phyloP scores from a whole-genome alignment of 2,888 invertebrate species.

The Periphyllus acericola region DNA sequence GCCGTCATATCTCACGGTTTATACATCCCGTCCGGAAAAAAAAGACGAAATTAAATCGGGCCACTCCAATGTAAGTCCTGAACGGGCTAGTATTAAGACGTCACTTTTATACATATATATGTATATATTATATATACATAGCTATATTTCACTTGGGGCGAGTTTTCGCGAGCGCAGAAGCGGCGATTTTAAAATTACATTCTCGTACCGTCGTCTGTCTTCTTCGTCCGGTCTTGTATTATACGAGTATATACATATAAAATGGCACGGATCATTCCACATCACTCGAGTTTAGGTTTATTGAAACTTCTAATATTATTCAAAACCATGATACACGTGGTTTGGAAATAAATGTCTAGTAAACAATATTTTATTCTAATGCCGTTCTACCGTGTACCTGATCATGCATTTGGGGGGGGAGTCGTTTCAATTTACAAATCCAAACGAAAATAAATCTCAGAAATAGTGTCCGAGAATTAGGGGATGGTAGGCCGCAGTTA shows the following conservation, averaged over 20 bases:
- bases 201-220: slow-evolving; percentile 2
- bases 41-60: slow-evolving; percentile 50
- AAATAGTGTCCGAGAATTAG: too few species aligned
- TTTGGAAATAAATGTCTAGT: background rate
- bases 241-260: too few species aligned
- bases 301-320: background rate
- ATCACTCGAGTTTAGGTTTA: background rate
- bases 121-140: too few species aligned
- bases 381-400: background rate
- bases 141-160: slow-evolving; percentile 37
- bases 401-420: background rate
- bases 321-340: background rate
- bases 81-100: slow-evolving; percentile 49
- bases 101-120: slow-evolving; percentile 30
- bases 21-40: slow-evolving; percentile 28
- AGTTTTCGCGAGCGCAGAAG: slow-evolving; percentile 32
- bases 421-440: too few species aligned
- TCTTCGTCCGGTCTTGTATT: background rate
- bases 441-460: too few species aligned
- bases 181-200: slow-evolving; percentile 37
- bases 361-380: background rate
- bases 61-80: slow-evolving; percentile 41
- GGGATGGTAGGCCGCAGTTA: too few species aligned
- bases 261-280: background rate
- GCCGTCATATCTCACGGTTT: slow-evolving; percentile 53